Conservation (phyloP, 2,797 vertebrate genomes). For the Anguilla anguilla region DNA sequence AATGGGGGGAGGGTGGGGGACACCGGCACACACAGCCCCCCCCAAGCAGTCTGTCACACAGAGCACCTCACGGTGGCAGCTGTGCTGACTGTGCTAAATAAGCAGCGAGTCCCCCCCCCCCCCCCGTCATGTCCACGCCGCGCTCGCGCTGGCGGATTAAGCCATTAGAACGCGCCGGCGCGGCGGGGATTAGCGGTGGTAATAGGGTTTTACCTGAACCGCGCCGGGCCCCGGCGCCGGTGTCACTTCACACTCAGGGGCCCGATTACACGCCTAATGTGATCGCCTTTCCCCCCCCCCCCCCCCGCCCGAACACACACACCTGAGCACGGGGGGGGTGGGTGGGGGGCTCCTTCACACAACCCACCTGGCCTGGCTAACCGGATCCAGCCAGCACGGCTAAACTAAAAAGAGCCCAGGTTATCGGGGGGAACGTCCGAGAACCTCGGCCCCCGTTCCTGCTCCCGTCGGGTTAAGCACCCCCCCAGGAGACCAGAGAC, state of each 20-base stretch:
- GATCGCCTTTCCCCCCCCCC: neutral
- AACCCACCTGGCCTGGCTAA: neutral
- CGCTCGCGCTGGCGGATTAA: neutral
- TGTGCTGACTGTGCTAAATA: neutral
- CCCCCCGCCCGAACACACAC: neutral
- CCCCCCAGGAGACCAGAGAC: neutral
- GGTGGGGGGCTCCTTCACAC: neutral
- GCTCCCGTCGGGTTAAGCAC: neutral
- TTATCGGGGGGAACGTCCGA: neutral
- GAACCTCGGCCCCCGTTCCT: neutral
- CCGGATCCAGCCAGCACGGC: neutral
- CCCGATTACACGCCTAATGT: neutral
- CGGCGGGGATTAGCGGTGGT: slow-evolving; percentile 4
- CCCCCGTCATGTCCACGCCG: slow-evolving; percentile 3
- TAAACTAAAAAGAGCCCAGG: neutral
- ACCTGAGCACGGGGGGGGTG: neutral
- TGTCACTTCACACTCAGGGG: neutral
- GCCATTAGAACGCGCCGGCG: neutral
- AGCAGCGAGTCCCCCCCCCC: neutral
- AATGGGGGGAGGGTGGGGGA: too few species aligned
- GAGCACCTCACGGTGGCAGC: neutral
- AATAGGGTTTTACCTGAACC: slow-evolving; percentile 23
- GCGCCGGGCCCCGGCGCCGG: neutral
- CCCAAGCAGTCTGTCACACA: neutral
- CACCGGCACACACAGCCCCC: neutral